A percentile compares a stretch with the other conserved stretches of the same genome.
Evolutionary conservation across 2,888 invertebrate genomes (phyloP).

Genomic region (Yponomeuta plumbellus): DNA sequence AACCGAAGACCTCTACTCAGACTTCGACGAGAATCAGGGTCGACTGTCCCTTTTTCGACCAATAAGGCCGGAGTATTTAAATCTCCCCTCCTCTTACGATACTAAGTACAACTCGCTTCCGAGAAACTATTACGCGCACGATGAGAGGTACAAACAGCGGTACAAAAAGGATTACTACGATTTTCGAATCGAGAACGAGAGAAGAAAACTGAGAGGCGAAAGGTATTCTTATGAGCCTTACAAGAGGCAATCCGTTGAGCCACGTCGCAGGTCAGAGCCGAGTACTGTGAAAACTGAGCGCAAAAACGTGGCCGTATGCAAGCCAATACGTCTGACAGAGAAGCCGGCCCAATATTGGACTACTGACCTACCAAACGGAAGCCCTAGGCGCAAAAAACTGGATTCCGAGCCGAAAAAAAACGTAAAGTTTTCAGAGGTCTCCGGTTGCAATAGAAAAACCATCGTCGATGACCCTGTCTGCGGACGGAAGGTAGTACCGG

Average conservation of each 20-base stretch:
- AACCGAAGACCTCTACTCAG: constrained; percentile 71
- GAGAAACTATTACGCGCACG: constrained; percentile 57
- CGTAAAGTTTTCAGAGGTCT: constrained; percentile 71
- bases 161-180: constrained; percentile 66
- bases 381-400: constrained; percentile 37
- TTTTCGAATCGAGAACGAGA: constrained; percentile 59
- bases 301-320: constrained; percentile 66
- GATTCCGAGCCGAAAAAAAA: constrained; percentile 63
- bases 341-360: constrained; percentile 66
- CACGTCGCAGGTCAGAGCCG: constrained; percentile 14
- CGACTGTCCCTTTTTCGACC: constrained; percentile 65
- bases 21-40: constrained; percentile 69
- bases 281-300: neutral
- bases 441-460: constrained; percentile 66
- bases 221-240: constrained; percentile 43
- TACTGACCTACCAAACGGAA: constrained; percentile 38
- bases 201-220: constrained; percentile 32
- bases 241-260: constrained; percentile 20
- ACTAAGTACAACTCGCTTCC: constrained; percentile 61
- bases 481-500: constrained; percentile 63
- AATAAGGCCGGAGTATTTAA: constrained; percentile 67
- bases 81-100: constrained; percentile 58
- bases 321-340: constrained; percentile 57
- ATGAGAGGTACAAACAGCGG: constrained; percentile 43
- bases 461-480: constrained; percentile 63